Evolutionary conservation across 2,888 invertebrate genomes (phyloP), one percentile per base, ranked within the genome.

Genomic region (Augochlorella aurata): DNA sequence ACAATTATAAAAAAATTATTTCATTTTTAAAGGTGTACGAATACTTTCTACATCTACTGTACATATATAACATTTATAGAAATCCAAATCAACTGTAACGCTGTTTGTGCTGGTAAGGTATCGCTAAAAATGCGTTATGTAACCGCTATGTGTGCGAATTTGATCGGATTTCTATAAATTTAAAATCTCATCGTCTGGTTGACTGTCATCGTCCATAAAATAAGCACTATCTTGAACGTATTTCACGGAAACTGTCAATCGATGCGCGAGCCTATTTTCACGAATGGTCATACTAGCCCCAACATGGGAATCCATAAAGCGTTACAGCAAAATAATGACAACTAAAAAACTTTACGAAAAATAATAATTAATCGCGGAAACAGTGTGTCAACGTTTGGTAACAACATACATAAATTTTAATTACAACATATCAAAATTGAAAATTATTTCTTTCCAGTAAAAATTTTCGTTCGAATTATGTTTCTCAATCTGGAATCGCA

Each of bases 241-340:
- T 44, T 44, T 70, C 38, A 44, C 44, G 52, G 76, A 65, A 63
- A 70, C 70, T 70, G 76, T 21, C 76, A 76, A 76, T 76, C 70
- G 50, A 44, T 24, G 24, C 18, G 18, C 18, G 61, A 47, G 47
- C 47, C n/a, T 52, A 50, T 52, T n/a, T 47, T 49, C 61, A n/a
- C 47, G 29, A n/a, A n/a, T 58, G 0, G 18, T 50, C 29, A 63
- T 49, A 58, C 24, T 58, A 4, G 58, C 58, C 14, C 58, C 7
- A 14, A 14, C 24, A 14, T 58, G 58, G 24, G 24, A 24, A 58
- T 58, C 24, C 24, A 58, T 58, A 58, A 58, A 58, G 58, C 7
- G 14, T 24, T 14, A 2, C 24, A 24, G 58, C 14, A 24, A 14
- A 58, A 58, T 58, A 58, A 24, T 24, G 14, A 58, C 14, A 58